Conservation (phyloP, 2,797 vertebrate genomes). For the Macroramphosus scolopax region DNA sequence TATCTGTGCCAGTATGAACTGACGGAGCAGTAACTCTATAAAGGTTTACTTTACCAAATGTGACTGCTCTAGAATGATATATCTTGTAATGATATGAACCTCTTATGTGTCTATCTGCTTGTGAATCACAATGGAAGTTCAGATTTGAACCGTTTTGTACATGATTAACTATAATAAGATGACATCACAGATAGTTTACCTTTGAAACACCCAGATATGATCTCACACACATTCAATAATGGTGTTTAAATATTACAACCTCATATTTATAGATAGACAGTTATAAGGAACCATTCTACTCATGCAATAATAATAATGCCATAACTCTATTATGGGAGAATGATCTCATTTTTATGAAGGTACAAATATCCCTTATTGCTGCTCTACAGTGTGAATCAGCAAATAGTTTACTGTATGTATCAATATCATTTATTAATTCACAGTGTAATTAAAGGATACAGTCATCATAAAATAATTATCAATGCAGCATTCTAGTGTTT, state of each 20-base stretch:
- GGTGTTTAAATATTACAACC: neutral
- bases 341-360: conserved; percentile 9
- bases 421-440: conserved; percentile 10
- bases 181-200: conserved; percentile 1
- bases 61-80: conserved; percentile 4
- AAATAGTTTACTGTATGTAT: conserved; percentile 28
- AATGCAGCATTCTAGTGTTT: too few species aligned
- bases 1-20: too few species aligned
- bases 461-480: conserved; percentile 7
- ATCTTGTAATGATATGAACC: conserved; percentile 16
- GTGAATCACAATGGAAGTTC: conserved; percentile 7
- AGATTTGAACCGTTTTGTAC: conserved; percentile 5
- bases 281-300: too few species aligned
- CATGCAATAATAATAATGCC: too few species aligned
- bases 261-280: too few species aligned
- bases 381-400: conserved; percentile 19
- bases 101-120: conserved; percentile 8
- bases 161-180: too few species aligned
- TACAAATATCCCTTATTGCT: conserved; percentile 11
- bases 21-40: neutral
- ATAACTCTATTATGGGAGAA: too few species aligned
- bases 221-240: neutral
- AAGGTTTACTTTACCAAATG: conserved; percentile 1
- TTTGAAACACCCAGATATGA: neutral
- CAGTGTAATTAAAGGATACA: too few species aligned